These are phyloP conservation scores for Pseudomyrmex pallidus DNA, from an alignment of 1,140 invertebrate species.

Conservation along the genomic window DNA sequence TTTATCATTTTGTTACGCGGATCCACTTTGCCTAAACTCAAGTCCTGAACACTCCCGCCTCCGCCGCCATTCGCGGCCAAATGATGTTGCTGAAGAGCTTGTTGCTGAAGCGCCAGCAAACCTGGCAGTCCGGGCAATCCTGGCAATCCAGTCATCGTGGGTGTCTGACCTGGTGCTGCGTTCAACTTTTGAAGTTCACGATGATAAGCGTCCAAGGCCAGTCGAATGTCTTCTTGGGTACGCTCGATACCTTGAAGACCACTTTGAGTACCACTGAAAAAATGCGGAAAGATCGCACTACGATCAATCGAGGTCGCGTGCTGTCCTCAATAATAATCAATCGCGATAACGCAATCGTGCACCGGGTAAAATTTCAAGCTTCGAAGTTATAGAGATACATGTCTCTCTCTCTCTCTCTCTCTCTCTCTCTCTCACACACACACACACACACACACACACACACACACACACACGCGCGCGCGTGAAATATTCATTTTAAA, in stretches of 20 bases:
- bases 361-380: neutral
- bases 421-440: too few species aligned
- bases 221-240: constrained; percentile 93
- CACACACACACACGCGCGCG: too few species aligned
- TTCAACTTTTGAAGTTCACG: constrained; percentile 95
- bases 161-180: constrained; percentile 86
- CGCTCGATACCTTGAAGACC: constrained; percentile 89
- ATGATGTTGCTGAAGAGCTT: constrained; percentile 88
- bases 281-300: constrained; percentile 90
- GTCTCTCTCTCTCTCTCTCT: too few species aligned
- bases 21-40: constrained; percentile 93
- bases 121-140: constrained; percentile 88
- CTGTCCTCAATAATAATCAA: constrained; percentile 87
- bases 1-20: constrained; percentile 88
- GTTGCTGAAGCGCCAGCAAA: constrained; percentile 90
- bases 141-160: constrained; percentile 85
- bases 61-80: constrained; percentile 86
- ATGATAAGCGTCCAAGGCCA: constrained; percentile 96
- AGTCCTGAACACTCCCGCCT: constrained; percentile 90
- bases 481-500: neutral
- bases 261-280: constrained; percentile 88
- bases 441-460: too few species aligned
- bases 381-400: too few species aligned
- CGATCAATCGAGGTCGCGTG: constrained; percentile 85
- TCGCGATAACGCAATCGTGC: constrained; percentile 37